These are phyloP conservation scores for Zoroaster sp. DNA, from an alignment of 53 echinoderm and acorn worm genomes.

Conservation along the genomic window DNA sequence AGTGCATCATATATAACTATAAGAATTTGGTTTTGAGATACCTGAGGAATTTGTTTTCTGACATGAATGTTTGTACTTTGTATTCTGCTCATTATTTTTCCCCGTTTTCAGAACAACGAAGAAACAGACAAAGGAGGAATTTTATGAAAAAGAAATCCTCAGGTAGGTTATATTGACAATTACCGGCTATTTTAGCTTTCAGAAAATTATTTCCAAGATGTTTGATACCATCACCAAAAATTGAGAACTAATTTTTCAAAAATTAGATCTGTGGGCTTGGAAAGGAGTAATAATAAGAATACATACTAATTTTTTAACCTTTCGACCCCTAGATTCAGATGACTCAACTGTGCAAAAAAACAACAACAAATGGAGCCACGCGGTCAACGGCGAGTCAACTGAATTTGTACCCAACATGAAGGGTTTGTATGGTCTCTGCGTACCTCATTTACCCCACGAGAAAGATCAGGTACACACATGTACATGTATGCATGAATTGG, in stretches of 20 bases:
- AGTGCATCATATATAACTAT: too few species aligned
- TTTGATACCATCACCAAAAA: background rate
- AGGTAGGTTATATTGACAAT: background rate
- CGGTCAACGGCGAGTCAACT: background rate
- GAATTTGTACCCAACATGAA: slow-evolving; percentile 22
- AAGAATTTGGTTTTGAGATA: background rate
- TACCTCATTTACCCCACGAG: background rate
- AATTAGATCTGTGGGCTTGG: too few species aligned
- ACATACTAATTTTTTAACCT: too few species aligned
- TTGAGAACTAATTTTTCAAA: background rate
- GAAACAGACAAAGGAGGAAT: background rate
- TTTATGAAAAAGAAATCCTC: background rate
- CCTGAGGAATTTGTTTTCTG: background rate
- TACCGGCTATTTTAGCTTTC: background rate
- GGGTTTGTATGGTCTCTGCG: slow-evolving; percentile 19
- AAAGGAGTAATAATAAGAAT: too few species aligned
- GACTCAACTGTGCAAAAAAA: background rate
- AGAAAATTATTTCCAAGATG: background rate
- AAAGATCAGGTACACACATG: background rate
- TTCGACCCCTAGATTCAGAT: background rate
- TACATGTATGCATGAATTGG: background rate
- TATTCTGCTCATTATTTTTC: background rate
- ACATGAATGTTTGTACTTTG: background rate
- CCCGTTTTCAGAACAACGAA: background rate
- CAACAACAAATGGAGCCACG: background rate